phyloP scores from a whole-genome alignment of 2,113 vertebrate species.

The Smithornis capensis region DNA sequence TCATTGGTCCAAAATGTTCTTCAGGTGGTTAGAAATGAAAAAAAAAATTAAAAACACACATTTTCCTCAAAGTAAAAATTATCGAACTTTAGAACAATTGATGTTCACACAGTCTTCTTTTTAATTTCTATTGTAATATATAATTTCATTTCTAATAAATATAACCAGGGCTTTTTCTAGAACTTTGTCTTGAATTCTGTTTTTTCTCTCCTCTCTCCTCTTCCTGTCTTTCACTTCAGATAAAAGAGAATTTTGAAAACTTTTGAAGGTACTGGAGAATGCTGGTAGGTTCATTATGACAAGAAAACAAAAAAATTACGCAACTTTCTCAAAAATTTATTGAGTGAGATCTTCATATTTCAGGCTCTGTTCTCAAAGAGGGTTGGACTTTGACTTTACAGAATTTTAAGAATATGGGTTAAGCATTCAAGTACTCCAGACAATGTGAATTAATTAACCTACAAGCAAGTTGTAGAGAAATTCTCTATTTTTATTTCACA shows the following conservation, averaged over 20 bases:
- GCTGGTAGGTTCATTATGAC: neutral
- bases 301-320: neutral
- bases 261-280: neutral
- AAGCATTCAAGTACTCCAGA: neutral
- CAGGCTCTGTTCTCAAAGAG: neutral
- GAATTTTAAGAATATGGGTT: neutral
- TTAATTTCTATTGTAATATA: neutral
- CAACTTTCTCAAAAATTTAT: neutral
- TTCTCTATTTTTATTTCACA: neutral
- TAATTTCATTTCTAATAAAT: neutral
- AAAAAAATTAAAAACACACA: neutral
- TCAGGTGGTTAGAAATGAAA: neutral
- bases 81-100: neutral
- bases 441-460: neutral
- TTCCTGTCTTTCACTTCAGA: neutral
- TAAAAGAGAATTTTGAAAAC: neutral
- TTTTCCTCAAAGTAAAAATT: neutral
- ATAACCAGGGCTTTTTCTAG: neutral
- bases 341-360: neutral
- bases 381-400: neutral
- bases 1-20: neutral
- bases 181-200: neutral
- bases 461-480: neutral
- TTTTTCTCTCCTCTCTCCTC: neutral
- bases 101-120: accelerated